Conservation (phyloP, 2,888 invertebrate genomes). For the Erebia palarica region DNA sequence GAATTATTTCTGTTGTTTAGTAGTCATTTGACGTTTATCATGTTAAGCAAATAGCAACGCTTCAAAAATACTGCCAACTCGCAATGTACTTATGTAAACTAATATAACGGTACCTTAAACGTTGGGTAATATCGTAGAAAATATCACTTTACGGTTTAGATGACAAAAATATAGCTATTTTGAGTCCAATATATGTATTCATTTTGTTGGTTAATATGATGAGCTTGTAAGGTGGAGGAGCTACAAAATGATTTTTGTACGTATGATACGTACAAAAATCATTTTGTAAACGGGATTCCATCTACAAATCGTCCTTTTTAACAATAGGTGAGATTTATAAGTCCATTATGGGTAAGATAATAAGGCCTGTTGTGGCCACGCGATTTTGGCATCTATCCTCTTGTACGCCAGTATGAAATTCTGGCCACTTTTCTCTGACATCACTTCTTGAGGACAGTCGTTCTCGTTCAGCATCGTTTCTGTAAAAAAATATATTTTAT, state of each 20-base stretch:
- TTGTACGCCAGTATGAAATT: constrained; percentile 97
- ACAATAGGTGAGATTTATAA: constrained; percentile 45
- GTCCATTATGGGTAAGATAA: constrained; percentile 67
- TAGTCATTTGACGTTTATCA: constrained; percentile 7
- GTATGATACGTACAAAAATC: constrained; percentile 4
- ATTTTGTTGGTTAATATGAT: constrained; percentile 48
- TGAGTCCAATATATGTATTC: constrained; percentile 35
- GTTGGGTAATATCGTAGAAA: constrained; percentile 69
- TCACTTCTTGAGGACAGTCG: constrained; percentile 95
- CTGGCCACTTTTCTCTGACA: constrained; percentile 87
- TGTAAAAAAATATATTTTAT: constrained; percentile 66
- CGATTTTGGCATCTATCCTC: constrained; percentile 97
- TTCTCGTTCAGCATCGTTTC: constrained; percentile 94
- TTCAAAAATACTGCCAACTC: constrained; percentile 70
- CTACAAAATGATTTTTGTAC: too few relatives aligned
- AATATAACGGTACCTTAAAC: constrained; percentile 55
- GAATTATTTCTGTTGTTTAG: neutral
- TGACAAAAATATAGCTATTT: constrained; percentile 62
- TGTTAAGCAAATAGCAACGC: constrained; percentile 57
- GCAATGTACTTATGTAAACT: constrained; percentile 59
- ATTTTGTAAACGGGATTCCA: constrained; percentile 11
- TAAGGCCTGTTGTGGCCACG: constrained; percentile 91
- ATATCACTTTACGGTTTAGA: constrained; percentile 72
- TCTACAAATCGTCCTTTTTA: constrained; percentile 1
- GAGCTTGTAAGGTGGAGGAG: neutral